A percentile compares a stretch with the other conserved stretches of the same genome.
phyloP scores from a whole-genome alignment of 2,888 invertebrate genomes.

The Parnassius smintheus region DNA sequence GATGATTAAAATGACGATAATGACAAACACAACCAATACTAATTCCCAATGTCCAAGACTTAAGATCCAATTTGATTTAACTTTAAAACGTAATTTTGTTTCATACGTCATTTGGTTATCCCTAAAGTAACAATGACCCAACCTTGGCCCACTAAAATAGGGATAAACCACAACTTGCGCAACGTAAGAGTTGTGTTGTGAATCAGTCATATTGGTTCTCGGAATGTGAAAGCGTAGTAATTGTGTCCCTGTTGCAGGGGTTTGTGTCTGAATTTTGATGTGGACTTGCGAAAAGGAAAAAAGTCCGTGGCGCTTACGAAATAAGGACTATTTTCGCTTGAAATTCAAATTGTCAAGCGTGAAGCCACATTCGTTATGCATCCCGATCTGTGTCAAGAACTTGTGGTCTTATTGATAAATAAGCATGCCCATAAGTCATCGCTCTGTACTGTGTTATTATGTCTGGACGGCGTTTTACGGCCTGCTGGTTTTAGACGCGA shows the following conservation, averaged over 20 bases:
- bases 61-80: too few species aligned
- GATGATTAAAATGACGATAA: too few species aligned
- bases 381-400: slow-evolving; percentile 37
- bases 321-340: slow-evolving; percentile 9
- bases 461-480: slow-evolving; percentile 22
- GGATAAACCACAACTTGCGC: slow-evolving; percentile 10
- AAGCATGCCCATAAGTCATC: slow-evolving; percentile 32
- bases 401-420: slow-evolving; percentile 18
- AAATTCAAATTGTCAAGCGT: not conserved
- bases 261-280: too few species aligned
- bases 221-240: slow-evolving; percentile 2
- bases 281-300: too few species aligned
- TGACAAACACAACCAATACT: too few species aligned
- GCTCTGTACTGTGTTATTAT: slow-evolving; percentile 32
- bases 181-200: not conserved
- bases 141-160: slow-evolving; percentile 21
- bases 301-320: not conserved
- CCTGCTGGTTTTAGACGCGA: not conserved
- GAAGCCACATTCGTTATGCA: slow-evolving; percentile 1
- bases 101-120: not conserved
- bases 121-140: slow-evolving; percentile 10
- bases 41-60: too few species aligned
- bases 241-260: not conserved
- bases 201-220: slow-evolving; percentile 12
- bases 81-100: too few species aligned